Evolutionary conservation across 2,888 invertebrate species (phyloP), one percentile per base, ranked within the genome.

Genomic region (Tubulanus polymorphus): DNA sequence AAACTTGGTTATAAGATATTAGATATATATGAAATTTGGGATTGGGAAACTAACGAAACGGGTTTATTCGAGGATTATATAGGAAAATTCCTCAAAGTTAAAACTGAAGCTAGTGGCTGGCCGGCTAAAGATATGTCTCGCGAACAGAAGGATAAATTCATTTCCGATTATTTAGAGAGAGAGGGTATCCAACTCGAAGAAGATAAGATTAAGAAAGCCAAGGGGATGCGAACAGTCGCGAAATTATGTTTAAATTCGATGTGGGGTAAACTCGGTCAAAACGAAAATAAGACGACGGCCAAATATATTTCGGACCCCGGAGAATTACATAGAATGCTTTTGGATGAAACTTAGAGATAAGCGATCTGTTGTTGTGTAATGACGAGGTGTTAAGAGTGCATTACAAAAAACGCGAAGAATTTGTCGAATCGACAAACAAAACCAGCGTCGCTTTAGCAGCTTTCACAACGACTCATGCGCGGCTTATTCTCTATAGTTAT

Each of bases 1-100:
- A 35, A 60, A 49, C 60, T 62, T 28, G 75, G 73, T 0, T 79
- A 78, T 53, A 55, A 57, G 47, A 61, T 76, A 15, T 1, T 70
- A 0, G 59, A 73, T 46, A 63, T 74, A 3, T 60, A 62, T 37
- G 74, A 76, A 58, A 68, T 76, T 12, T 76, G 73, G 67, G 65
- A 74, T 51, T 78, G 74, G 51, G 45, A 68, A 29, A 60, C 57
- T 12, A 52, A 53, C 15, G 15, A 50, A 29, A 61, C 57, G 6
- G 66, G 67, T 1, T 26, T 77, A 15, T 77, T 78, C 60, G 53
- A 67, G 2, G 62, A 61, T 0, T 76, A 72, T 58, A 67, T 76
- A 1, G 67, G 75, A 41, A 61, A 54, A 1, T 71, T 68, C 50
- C 53, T 69, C 2, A 64, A 64, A 35, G 49, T 67, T 15, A 72